These are phyloP conservation scores for Augochlora pura DNA, from an alignment of 1,140 invertebrate species.

Conservation along the genomic window DNA sequence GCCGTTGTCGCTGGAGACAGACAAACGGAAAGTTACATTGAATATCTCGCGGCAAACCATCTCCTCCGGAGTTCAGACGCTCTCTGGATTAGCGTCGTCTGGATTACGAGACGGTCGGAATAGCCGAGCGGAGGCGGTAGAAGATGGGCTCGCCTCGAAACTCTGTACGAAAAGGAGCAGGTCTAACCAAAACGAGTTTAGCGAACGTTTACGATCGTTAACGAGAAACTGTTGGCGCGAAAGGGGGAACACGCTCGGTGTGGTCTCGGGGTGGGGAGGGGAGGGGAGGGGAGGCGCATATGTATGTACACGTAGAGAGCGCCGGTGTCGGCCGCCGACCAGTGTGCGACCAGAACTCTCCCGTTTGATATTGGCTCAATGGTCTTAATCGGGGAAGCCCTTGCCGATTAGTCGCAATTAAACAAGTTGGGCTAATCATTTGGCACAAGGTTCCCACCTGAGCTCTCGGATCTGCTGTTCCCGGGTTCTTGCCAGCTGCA, in stretches of 20 bases:
- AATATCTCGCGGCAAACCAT: too few relatives aligned
- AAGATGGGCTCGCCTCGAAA: too few relatives aligned
- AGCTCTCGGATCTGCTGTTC: constrained; percentile 87
- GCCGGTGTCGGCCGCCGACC: constrained; percentile 82
- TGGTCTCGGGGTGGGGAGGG: constrained; percentile 86
- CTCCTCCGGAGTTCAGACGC: too few relatives aligned
- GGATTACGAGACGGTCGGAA: too few relatives aligned
- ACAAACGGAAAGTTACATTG: background rate
- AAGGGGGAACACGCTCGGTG: constrained; percentile 82
- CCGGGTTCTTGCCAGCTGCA: constrained; percentile 86
- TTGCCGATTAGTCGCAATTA: background rate
- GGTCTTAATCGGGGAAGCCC: background rate
- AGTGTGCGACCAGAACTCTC: constrained; percentile 71
- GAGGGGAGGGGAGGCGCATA: too few relatives aligned
- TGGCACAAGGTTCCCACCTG: constrained; percentile 80
- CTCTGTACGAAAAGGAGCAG: background rate
- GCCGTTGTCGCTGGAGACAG: constrained; percentile 86
- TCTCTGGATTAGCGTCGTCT: too few relatives aligned
- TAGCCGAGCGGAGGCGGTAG: too few relatives aligned
- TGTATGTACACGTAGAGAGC: constrained; percentile 71
- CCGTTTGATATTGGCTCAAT: constrained; percentile 16
- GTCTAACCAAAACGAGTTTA: background rate
- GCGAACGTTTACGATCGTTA: constrained; percentile 23
- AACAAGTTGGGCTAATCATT: background rate
- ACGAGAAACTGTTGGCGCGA: constrained; percentile 25